A percentile compares a stretch with the other conserved stretches of the same genome.
Conservation (phyloP, 2,888 invertebrate genomes). For the Petrophora chlorosata region DNA sequence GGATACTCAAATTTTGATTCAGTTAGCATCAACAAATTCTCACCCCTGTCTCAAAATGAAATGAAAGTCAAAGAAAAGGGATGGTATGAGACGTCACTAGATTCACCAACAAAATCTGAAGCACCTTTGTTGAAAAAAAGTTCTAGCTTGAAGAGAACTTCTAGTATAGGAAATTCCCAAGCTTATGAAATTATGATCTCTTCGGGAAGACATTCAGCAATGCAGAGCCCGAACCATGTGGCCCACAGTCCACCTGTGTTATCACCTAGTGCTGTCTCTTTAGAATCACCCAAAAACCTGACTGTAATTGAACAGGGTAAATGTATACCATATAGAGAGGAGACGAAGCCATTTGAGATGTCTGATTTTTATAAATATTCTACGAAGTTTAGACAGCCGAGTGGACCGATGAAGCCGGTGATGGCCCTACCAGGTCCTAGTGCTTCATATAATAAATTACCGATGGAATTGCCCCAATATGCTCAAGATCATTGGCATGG, state of each 20-base stretch:
- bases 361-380: constrained; percentile 99
- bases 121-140: constrained; percentile 67
- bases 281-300: constrained; percentile 92
- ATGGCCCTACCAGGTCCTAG: constrained; percentile 56
- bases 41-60: constrained; percentile 70
- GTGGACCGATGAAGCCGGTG: constrained; percentile 57
- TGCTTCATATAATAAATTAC: constrained; percentile 65
- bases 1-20: constrained; percentile 75
- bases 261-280: constrained; percentile 80
- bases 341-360: constrained; percentile 98
- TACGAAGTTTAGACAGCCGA: constrained; percentile 91
- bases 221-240: constrained; percentile 71
- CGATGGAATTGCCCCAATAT: constrained; percentile 73
- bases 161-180: constrained; percentile 82
- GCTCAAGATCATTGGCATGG: constrained; percentile 74
- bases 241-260: constrained; percentile 67
- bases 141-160: constrained; percentile 78
- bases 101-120: constrained; percentile 78
- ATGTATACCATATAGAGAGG: constrained; percentile 95
- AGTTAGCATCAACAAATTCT: constrained; percentile 71
- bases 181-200: constrained; percentile 74
- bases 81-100: constrained; percentile 88
- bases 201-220: constrained; percentile 71
- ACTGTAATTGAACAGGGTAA: constrained; percentile 94
- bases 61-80: constrained; percentile 83